These are phyloP conservation scores for Hippopotamyrus pictus DNA, from an alignment of 2,797 vertebrate species.

Conservation along the genomic window DNA sequence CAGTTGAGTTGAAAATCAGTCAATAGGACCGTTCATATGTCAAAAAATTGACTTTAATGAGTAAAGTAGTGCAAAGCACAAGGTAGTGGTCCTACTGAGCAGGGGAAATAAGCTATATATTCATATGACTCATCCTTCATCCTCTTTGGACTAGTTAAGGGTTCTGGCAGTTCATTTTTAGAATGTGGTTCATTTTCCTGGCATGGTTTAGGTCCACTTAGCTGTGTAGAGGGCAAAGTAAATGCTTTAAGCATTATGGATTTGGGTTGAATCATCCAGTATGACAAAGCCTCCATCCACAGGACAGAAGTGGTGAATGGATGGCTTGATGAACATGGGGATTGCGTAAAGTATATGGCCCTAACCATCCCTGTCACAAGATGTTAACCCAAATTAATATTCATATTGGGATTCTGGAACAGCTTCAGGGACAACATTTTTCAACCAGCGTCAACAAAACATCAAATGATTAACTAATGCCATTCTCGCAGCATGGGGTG, in stretches of 20 bases:
- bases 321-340: neutral
- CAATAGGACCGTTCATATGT: neutral
- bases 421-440: neutral
- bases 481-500: neutral
- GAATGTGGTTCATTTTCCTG: neutral
- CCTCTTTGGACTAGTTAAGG: neutral
- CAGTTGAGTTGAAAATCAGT: neutral
- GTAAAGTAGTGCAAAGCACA: neutral
- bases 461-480: neutral
- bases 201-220: neutral
- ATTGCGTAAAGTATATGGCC: neutral
- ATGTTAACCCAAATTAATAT: neutral
- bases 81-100: neutral
- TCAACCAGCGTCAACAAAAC: neutral
- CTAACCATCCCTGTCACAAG: neutral
- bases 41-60: neutral
- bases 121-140: neutral
- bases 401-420: neutral
- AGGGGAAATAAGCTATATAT: neutral
- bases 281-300: neutral
- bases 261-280: neutral
- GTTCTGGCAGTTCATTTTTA: neutral
- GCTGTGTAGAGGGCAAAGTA: neutral
- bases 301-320: neutral
- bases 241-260: neutral